These are phyloP conservation scores for Panurus biarmicus DNA, from an alignment of 2,113 vertebrate species.

Conservation along the genomic window DNA sequence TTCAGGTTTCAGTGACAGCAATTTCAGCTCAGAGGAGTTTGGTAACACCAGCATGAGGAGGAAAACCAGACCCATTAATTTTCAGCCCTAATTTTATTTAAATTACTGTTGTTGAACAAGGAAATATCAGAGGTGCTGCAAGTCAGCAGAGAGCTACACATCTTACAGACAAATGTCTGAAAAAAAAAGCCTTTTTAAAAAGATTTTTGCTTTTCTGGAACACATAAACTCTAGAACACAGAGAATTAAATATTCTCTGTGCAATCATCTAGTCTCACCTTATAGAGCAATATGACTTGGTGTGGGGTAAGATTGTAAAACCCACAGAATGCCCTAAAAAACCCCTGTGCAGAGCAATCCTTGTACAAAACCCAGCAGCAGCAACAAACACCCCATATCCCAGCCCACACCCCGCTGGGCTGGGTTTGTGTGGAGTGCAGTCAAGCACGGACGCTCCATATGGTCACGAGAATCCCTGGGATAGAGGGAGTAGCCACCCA, in stretches of 20 bases:
- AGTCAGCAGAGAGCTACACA: background rate
- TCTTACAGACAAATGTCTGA: background rate
- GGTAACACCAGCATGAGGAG: background rate
- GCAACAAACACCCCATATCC: background rate
- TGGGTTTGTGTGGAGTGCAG: constrained; percentile 13
- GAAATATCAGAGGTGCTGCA: background rate
- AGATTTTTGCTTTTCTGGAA: background rate
- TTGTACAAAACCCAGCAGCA: background rate
- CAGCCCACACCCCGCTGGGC: background rate
- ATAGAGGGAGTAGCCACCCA: constrained; percentile 45
- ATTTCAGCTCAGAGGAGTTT: background rate
- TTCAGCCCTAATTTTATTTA: background rate
- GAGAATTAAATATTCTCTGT: background rate
- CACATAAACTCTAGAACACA: too few relatives aligned
- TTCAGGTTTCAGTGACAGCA: background rate
- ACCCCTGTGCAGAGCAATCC: background rate
- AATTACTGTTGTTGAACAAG: background rate
- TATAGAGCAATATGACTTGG: background rate
- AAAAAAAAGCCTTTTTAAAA: background rate
- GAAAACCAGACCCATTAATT: background rate
- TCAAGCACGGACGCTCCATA: constrained; percentile 32
- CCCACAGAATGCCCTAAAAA: background rate
- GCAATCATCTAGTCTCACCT: background rate
- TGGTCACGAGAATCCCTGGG: constrained; percentile 32
- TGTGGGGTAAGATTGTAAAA: background rate